A percentile compares a stretch with the other conserved stretches of the same genome.
Conservation (phyloP, 1,140 invertebrate species). For the Onthophagus taurus region DNA sequence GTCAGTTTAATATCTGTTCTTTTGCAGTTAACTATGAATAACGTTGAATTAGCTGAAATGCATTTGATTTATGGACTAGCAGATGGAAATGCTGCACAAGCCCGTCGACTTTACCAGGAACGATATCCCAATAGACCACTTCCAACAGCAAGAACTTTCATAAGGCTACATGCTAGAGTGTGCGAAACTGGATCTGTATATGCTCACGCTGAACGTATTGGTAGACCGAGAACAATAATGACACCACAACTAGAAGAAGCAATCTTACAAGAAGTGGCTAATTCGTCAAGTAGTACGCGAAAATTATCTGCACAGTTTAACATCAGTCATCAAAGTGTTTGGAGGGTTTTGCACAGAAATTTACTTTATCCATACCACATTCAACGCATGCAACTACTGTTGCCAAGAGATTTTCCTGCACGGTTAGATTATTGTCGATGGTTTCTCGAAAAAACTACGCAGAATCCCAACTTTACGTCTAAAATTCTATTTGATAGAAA, state of each 20-base stretch:
- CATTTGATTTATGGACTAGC: constrained; percentile 12
- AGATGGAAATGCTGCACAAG: constrained; percentile 14
- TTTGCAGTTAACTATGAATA: no score
- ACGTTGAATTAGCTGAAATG: constrained; percentile 15
- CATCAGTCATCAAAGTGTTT: constrained; percentile 13
- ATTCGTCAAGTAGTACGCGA: constrained; percentile 14
- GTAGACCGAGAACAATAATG: constrained; percentile 11
- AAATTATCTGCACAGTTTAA: constrained; percentile 15
- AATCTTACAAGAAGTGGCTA: constrained; percentile 15
- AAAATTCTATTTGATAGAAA: no score
- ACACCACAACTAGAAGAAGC: constrained; percentile 17
- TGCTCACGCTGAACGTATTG: constrained; percentile 1
- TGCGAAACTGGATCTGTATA: constrained; percentile 15
- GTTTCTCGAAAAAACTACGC: constrained; percentile 5
- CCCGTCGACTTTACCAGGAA: constrained; percentile 14
- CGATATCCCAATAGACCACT: constrained; percentile 13
- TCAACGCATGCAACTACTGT: constrained; percentile 11
- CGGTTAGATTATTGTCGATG: constrained; percentile 15
- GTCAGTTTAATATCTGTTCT: no score
- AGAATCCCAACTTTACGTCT: neutral
- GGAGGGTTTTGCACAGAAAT: constrained; percentile 12
- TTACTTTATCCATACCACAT: constrained; percentile 18
- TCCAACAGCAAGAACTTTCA: constrained; percentile 9
- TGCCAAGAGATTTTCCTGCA: constrained; percentile 13
- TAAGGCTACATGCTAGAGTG: constrained; percentile 11